Conservation (phyloP, 1,140 invertebrate species). For the Orchestia grillus region DNA sequence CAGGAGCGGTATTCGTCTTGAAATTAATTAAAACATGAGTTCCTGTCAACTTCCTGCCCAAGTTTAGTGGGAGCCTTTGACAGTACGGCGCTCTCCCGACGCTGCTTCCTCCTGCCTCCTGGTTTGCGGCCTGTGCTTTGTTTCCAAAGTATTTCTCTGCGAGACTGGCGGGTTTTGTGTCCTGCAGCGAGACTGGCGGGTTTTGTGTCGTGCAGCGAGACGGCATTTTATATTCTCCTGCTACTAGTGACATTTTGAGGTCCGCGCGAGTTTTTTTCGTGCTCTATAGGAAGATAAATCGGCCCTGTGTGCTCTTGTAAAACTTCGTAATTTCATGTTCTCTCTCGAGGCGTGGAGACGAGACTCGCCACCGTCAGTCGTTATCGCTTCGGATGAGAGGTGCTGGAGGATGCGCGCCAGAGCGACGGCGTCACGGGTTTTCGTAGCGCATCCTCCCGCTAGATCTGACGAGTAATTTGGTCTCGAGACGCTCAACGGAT, state of each 20-base stretch:
- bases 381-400: not conserved
- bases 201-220: not conserved
- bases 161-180: not conserved
- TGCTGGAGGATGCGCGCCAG: not conserved
- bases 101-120: not conserved
- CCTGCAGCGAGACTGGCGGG: not conserved
- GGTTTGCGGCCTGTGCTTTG: not conserved
- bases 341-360: not conserved
- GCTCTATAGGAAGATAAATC: no score
- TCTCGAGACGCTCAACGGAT: no score
- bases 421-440: not conserved
- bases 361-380: not conserved
- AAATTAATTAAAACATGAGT: conserved; percentile 50
- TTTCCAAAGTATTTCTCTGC: not conserved
- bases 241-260: not conserved
- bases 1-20: conserved; percentile 27
- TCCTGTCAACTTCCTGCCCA: conserved; percentile 6
- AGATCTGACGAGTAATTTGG: no score
- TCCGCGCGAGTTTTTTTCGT: not conserved
- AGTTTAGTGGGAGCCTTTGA: conserved; percentile 44
- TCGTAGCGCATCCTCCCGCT: not conserved
- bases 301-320: no score
- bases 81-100: not conserved
- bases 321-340: not conserved
- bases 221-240: not conserved